Percentiles rank a stretch among this genome's conserved stretches.
Conservation (phyloP, 2,888 invertebrate species). For the Himalopsyche japonica region DNA sequence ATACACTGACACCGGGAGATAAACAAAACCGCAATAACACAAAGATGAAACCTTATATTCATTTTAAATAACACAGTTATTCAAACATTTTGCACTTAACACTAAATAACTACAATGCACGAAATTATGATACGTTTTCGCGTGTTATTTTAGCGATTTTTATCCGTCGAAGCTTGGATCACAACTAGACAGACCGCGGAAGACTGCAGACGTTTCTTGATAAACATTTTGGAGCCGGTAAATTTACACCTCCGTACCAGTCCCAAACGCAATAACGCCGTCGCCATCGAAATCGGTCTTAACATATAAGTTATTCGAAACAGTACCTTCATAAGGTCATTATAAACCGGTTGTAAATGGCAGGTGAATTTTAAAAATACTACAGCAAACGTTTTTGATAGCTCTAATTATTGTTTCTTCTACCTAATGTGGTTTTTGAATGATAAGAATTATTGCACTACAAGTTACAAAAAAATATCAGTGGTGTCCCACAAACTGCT, state of each 20-base stretch:
- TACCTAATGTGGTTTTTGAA: not conserved
- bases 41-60: not conserved
- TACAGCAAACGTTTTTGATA: not conserved
- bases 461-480: too few relatives aligned
- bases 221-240: not conserved
- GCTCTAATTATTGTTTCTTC: not conserved
- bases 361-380: not conserved
- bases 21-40: not conserved
- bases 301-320: not conserved
- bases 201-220: slow-evolving; percentile 2
- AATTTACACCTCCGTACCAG: slow-evolving; percentile 13
- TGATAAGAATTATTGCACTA: too few relatives aligned
- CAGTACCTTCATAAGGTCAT: slow-evolving; percentile 1
- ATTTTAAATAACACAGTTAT: not conserved
- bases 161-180: not conserved
- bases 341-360: not conserved
- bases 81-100: not conserved
- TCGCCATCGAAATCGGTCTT: not conserved
- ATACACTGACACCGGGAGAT: not conserved
- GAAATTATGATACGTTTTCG: too few relatives aligned
- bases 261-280: not conserved
- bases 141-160: not conserved
- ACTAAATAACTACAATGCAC: not conserved
- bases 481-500: too few relatives aligned
- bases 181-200: not conserved